Base-by-base conservation (phyloP, 2,797 vertebrate species). In the Galagoides demidoff region DNA sequence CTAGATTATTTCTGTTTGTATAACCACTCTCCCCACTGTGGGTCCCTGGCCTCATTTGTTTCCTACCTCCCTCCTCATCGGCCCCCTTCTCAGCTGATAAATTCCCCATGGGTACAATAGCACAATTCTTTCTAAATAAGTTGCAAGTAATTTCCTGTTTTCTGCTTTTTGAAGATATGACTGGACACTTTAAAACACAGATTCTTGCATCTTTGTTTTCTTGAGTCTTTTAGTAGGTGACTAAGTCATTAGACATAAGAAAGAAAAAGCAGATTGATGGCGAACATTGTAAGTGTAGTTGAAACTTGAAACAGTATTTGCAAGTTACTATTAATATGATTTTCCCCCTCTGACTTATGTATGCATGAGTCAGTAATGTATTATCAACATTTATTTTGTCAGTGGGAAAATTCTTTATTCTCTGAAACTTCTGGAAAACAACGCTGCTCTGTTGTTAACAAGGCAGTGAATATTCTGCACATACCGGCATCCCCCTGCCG, bases 131-230 rank as follows among this genome's bases (percentile, higher is more conserved):
- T 83, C 76, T 93, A 92, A 95, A 45, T 45, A 85, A 84, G 39
- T 92, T 89, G 76, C 34, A 77, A 73, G 59, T 87, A 22, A 85
- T 92, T 95, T 95, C 77, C 68, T 68, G 8, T 76, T 96, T 83
- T 82, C 66, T 90, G 55, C 73, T 94, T 92, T 92, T 92, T 29
- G 39, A 88, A 82, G 63, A 55, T 78, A 39, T 37, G n/a, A 52
- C 66, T 43, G 61, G 76, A 73, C 49, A 82, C 37, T 34, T 84
- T 77, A 45, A 91, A 92, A 82, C 37, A 59, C 19, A 63, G 2
- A 57, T 94, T 93, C 23, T 73, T 77, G 63, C 2, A 55, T 49
- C 25, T 86, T 63, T 94, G 31, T 77, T 85, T 94, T 79, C 37
- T 52, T 34, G 61, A 52, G 31, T 37, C 16, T 95, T 76, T 94